Evolutionary conservation across 2,113 vertebrate species (phyloP).

Genomic region (Penelope pileata): DNA sequence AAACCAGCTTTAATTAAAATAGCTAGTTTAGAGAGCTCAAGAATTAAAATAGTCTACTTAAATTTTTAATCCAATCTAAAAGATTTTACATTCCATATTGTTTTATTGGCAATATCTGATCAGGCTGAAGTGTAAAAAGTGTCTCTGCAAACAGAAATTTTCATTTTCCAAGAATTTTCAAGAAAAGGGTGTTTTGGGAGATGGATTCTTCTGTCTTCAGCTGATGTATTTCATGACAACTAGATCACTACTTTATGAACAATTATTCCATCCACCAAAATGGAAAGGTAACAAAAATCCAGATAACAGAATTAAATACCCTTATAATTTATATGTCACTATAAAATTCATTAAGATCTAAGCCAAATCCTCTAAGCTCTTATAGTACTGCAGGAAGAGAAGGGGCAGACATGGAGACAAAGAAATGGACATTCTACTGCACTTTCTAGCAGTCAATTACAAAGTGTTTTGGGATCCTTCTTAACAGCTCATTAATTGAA

Average conservation of each 20-base stretch:
- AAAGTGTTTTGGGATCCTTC: neutral
- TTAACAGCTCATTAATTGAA: neutral
- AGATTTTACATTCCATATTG: neutral
- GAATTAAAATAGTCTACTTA: neutral
- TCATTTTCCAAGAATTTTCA: neutral
- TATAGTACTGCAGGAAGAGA: neutral
- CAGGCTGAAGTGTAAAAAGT: neutral
- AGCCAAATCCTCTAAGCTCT: neutral
- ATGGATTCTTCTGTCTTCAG: neutral
- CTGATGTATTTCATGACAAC: neutral
- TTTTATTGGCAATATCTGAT: neutral
- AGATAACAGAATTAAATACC: neutral
- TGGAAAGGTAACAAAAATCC: neutral
- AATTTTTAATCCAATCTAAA: neutral
- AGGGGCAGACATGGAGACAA: neutral
- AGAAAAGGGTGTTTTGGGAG: neutral
- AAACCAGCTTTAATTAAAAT: neutral
- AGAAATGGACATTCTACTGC: fast-evolving
- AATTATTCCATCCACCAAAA: neutral
- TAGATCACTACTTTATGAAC: neutral
- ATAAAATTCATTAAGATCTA: neutral
- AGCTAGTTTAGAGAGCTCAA: neutral
- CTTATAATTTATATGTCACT: neutral
- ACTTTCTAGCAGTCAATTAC: neutral
- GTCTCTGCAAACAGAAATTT: neutral